Evolutionary conservation across 2,797 vertebrate genomes (phyloP), one percentile per base, ranked within the genome.

Genomic region (Xenops minutus): DNA sequence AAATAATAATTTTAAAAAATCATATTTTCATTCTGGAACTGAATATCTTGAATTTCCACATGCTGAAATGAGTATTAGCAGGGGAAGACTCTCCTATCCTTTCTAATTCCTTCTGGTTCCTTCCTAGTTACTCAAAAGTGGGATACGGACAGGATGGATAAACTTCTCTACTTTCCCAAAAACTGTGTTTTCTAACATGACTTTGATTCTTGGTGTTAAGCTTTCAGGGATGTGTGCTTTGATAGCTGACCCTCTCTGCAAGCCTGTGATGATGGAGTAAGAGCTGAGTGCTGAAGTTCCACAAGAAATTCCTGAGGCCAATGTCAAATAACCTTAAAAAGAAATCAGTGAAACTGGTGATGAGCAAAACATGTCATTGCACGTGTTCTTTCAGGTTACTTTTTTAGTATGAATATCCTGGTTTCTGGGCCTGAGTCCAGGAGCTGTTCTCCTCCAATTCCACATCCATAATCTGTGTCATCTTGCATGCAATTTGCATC

Each of bases 181-280:
- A 73, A 82, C 77, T 92, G 24, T 84, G 32, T 84, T 81, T 95
- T 73, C 75, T 83, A 88, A n/a, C 19, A 21, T 52, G n/a, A 55
- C 39, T 84, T 75, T 67, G 23, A 78, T 67, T 41, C 39, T 81
- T n/a, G 19, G 18, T 59, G 55, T 62, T 84, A 85, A 81, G 58
- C 30, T 95, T 95, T 86, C 69, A 55, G 48, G 49, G 34, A 73
- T 37, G 29, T 55, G 88, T 92, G 46, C 83, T 95, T 94, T 90
- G 66, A 78, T 73, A 84, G 37, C 12, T 81, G 46, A 78, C 22
- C 39, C 18, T 46, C 52, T 39, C 61, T 55, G 14, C 41, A 64
- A 39, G 41, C 26, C 41, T 1, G 0, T 24, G 48, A 8, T 21
- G 46, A 44, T 3, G 8, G 66, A 88, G 51, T 5, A 44, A 3